Conservation (phyloP, 2,113 vertebrate genomes). For the Lichenostomus cassidix region DNA sequence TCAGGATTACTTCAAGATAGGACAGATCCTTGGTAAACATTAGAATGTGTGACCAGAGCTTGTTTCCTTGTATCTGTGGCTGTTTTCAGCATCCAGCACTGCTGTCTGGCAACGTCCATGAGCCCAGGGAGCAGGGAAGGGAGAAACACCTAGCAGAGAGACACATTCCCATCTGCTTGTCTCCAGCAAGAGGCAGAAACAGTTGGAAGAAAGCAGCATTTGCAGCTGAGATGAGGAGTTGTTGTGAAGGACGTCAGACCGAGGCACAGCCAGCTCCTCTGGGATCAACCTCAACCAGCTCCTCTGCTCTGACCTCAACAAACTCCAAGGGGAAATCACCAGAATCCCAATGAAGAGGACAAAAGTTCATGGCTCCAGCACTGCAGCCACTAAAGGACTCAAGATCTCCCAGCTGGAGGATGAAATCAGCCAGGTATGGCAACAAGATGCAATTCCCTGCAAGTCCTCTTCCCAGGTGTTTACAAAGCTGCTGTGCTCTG, state of each 20-base stretch:
- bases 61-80: not conserved
- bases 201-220: not conserved
- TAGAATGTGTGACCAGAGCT: not conserved
- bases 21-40: not conserved
- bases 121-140: not conserved
- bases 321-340: not conserved
- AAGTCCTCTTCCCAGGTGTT: not conserved
- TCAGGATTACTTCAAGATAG: not conserved
- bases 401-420: not conserved
- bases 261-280: not conserved
- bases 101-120: not conserved
- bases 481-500: not conserved
- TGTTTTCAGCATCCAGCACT: not conserved
- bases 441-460: not conserved
- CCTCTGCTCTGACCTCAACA: not conserved
- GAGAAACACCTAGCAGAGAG: not conserved
- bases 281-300: not conserved
- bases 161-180: not conserved
- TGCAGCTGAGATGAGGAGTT: not conserved
- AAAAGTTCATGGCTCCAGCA: not conserved
- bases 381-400: not conserved
- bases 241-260: not conserved
- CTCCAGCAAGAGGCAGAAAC: not conserved
- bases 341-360: not conserved
- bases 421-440: not conserved